Conservation (phyloP, 2,888 invertebrate species). For the Tenthredo notha region DNA sequence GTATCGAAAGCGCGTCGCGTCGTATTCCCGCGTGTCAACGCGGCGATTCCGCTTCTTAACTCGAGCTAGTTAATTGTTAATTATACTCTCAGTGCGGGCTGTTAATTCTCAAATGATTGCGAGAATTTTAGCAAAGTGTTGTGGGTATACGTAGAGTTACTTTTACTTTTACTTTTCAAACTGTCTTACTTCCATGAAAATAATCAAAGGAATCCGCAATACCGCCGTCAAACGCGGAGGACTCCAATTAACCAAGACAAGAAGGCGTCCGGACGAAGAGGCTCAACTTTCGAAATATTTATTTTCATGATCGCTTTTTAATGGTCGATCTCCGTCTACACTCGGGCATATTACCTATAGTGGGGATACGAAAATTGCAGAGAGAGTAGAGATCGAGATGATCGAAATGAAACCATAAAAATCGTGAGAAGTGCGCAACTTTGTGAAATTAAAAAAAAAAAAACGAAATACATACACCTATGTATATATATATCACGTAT, state of each 20-base stretch:
- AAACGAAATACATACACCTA: too few species aligned
- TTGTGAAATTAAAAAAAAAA: not conserved
- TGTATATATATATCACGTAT: too few species aligned
- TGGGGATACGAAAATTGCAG: slow-evolving; percentile 40
- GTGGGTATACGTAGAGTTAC: not conserved
- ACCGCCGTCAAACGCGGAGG: slow-evolving; percentile 37
- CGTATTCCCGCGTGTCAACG: slow-evolving; percentile 43
- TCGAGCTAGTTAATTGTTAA: slow-evolving; percentile 45
- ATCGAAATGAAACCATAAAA: not conserved
- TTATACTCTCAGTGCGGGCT: slow-evolving; percentile 27
- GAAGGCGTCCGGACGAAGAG: slow-evolving; percentile 22
- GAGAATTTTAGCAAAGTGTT: slow-evolving; percentile 29
- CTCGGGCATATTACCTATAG: not conserved
- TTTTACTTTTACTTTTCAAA: slow-evolving; percentile 50
- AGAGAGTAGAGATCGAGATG: not conserved
- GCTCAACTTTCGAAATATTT: slow-evolving; percentile 49
- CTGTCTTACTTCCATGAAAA: slow-evolving; percentile 39
- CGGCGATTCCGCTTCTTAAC: slow-evolving; percentile 34
- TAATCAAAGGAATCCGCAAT: slow-evolving; percentile 43
- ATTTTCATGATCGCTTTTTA: slow-evolving; percentile 53
- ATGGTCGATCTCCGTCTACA: slow-evolving; percentile 26
- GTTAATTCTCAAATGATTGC: slow-evolving; percentile 39
- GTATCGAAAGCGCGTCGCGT: slow-evolving; percentile 26
- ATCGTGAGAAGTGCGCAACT: not conserved
- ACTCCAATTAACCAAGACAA: slow-evolving; percentile 48